phyloP scores from a whole-genome alignment of 2,113 vertebrate species.

The Irena cyanogastra region DNA sequence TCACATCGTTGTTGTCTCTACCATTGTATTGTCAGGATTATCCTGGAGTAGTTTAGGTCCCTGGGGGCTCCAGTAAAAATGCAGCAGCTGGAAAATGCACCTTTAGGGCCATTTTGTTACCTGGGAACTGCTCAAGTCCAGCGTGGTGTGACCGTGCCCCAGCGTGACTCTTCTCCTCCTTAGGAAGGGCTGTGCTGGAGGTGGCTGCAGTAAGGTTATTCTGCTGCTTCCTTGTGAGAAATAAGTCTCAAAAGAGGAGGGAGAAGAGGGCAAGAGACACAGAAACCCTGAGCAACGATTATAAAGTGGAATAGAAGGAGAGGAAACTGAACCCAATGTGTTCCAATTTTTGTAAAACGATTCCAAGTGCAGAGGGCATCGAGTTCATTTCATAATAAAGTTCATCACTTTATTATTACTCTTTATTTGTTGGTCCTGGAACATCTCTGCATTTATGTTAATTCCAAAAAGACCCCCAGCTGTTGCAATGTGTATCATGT shows the following conservation, averaged over 20 bases:
- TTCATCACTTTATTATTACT: neutral
- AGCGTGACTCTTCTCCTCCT: neutral
- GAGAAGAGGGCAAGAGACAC: neutral
- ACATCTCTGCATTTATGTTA: neutral
- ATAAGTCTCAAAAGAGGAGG: neutral
- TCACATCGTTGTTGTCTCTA: neutral
- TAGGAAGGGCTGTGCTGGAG: neutral
- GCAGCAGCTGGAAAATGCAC: neutral
- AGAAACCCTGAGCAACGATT: neutral
- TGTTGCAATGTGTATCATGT: neutral
- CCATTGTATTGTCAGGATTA: neutral
- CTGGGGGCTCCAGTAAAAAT: neutral
- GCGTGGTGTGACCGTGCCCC: neutral
- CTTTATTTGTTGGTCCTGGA: neutral
- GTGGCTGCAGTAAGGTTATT: neutral
- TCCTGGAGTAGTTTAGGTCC: neutral
- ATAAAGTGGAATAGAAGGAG: neutral
- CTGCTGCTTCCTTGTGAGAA: neutral
- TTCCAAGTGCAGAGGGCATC: neutral
- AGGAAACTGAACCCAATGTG: neutral
- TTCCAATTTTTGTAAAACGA: neutral
- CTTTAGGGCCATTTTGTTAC: constrained; percentile 1
- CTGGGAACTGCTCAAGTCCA: neutral
- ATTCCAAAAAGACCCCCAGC: neutral
- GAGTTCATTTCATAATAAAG: neutral